Conservation (phyloP, 2,888 invertebrate species). For the Xestia xanthographa region DNA sequence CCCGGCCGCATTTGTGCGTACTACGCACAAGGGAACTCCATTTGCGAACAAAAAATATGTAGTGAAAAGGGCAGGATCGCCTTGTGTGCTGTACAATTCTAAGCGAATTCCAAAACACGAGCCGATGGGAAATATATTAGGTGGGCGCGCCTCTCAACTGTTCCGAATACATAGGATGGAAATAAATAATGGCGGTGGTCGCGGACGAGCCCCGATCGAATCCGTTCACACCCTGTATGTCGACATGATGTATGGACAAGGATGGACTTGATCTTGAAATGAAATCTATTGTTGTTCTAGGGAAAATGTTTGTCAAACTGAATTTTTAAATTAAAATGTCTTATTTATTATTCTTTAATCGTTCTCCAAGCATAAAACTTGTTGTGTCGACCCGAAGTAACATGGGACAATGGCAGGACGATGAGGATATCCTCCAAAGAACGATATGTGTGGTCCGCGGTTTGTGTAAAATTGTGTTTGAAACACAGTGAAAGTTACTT, state of each 20-base stretch:
- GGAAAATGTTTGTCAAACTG: neutral
- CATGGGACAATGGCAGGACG: neutral
- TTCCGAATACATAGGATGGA: constrained; percentile 50
- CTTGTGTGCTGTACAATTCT: constrained; percentile 68
- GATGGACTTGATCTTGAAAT: constrained; percentile 49
- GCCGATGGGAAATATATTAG: constrained; percentile 65
- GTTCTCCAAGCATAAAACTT: neutral
- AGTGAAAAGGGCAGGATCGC: constrained; percentile 74
- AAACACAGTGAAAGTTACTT: constrained; percentile 4
- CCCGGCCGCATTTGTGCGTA: constrained; percentile 80
- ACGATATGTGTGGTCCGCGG: no score
- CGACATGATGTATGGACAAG: constrained; percentile 20
- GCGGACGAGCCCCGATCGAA: constrained; percentile 52
- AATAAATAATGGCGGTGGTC: constrained; percentile 59
- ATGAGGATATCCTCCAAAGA: no score
- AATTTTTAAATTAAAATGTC: neutral
- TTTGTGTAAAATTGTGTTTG: neutral
- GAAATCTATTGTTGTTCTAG: constrained; percentile 32
- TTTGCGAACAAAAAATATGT: constrained; percentile 85
- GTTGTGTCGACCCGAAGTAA: neutral
- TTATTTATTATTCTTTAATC: neutral
- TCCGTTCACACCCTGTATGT: constrained; percentile 42
- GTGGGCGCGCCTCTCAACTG: constrained; percentile 55
- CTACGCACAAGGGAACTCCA: constrained; percentile 85
- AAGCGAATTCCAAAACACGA: constrained; percentile 64